Evolutionary conservation across 2,888 invertebrate species (phyloP), one percentile per base, ranked within the genome.

Genomic region (Drosophila anomalata): DNA sequence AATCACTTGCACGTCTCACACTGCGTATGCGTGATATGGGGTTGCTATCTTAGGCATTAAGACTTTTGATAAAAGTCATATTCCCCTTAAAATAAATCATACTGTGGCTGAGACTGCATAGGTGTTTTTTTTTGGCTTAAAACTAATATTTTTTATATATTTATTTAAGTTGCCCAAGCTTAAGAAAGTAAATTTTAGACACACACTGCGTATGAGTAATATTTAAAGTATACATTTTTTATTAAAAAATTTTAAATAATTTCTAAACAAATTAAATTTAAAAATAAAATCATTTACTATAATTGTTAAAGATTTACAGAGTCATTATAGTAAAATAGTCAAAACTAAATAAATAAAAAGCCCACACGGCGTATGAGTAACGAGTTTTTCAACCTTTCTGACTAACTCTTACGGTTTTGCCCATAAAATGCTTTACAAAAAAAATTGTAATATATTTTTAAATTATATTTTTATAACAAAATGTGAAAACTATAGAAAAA

Each of bases 1-100:
- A 42, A 20, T 44, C 41, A 46, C 44, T 3, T 12, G 22, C 44
- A 4, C 20, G 44, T 5, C 22, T 1, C 44, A 44, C 44, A 11
- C 44, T 20, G 44, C 44, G 44, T 44, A 44, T 44, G 44, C 17
- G 44, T 22, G 44, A 44, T 44, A 12, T 44, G 20, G 12, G 0
- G 22, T 22, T 22, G 22, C 44, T 44, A 44, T 44, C 44, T 22
- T 11, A 3, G 41, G 3, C 3, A n/a, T 20, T 14, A 14, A 14
- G 14, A 14, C 20, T 42, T 42, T 20, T 20, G 20, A 42, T 20
- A 42, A 42, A 42, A 14, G 7, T 12, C 8, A 2, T 12, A 33
- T 33, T 14, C 14, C 39, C 39, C 33, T 11, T 11, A 4, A 33
- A 33, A 33, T 11, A 12, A 11, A 4, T 31, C 31, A 12, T 31